Evolutionary conservation across 2,888 invertebrate species (phyloP).

Genomic region (Tenthredo scrophulariae): DNA sequence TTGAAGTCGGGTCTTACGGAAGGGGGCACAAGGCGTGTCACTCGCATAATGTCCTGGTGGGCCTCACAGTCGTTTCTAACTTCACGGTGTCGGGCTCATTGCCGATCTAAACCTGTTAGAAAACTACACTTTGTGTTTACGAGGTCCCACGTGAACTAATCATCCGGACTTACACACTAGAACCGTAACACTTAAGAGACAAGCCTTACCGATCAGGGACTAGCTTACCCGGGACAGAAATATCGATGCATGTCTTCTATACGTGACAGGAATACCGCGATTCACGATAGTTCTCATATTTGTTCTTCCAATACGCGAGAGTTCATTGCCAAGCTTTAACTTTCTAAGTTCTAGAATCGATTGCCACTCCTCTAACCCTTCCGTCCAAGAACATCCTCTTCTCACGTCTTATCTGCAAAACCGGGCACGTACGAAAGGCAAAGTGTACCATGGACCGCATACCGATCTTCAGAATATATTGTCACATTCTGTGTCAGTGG

Average conservation of each 20-base stretch:
- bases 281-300: conserved; percentile 18
- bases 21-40: conserved; percentile 48
- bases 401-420: conserved; percentile 2
- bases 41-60: conserved; percentile 34
- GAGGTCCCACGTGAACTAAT: conserved; percentile 31
- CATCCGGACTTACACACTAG: not conserved
- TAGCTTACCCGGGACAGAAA: not conserved
- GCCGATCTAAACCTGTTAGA: conserved; percentile 49
- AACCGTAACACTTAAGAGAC: conserved; percentile 35
- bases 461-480: conserved; percentile 36
- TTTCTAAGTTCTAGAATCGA: conserved; percentile 34
- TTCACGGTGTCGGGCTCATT: conserved; percentile 30
- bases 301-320: not conserved
- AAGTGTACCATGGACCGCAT: conserved; percentile 44
- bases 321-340: not conserved
- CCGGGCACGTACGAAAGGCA: conserved; percentile 23
- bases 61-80: conserved; percentile 31
- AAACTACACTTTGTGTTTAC: conserved; percentile 38
- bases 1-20: conserved; percentile 42
- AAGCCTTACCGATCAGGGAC: not conserved
- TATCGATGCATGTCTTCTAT: conserved; percentile 24
- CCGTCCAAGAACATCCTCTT: not conserved
- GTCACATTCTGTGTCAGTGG: conserved; percentile 48
- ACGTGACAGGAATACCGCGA: conserved; percentile 11
- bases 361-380: not conserved